These are phyloP conservation scores for Sylvia borin DNA, from an alignment of 2,797 vertebrate genomes.

Conservation along the genomic window DNA sequence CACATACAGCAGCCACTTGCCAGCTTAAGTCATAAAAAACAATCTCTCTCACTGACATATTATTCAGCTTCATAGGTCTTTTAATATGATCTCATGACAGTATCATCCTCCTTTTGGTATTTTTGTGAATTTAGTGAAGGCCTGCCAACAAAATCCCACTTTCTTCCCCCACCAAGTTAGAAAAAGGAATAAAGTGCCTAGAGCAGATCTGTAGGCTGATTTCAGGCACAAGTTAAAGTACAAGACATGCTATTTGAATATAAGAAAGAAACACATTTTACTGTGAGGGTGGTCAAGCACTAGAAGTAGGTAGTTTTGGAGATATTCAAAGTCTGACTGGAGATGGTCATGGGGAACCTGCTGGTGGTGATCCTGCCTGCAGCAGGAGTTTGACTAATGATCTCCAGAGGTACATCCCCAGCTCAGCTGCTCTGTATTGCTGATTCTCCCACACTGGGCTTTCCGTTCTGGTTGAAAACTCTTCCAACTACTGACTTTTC, in stretches of 20 bases:
- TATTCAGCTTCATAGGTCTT: background rate
- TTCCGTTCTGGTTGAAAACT: background rate
- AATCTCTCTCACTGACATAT: background rate
- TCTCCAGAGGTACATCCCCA: background rate
- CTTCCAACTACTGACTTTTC: background rate
- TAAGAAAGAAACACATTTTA: background rate
- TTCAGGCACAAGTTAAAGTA: background rate
- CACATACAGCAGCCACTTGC: accelerated
- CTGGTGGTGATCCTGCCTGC: background rate
- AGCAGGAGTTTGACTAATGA: accelerated
- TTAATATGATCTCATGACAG: background rate
- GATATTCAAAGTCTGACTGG: background rate
- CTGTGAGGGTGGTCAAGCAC: background rate
- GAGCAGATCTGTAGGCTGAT: background rate
- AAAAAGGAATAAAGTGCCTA: background rate
- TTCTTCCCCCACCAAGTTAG: background rate
- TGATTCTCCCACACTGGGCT: background rate
- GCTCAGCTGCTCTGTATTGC: background rate
- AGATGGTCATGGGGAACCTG: background rate
- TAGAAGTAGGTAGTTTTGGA: background rate
- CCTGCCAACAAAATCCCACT: background rate
- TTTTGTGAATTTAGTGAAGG: background rate
- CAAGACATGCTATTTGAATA: background rate
- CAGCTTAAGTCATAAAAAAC: background rate
- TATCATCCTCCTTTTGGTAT: background rate